A percentile compares a stretch with the other conserved stretches of the same genome.
These are phyloP conservation scores for Pegoplata infirma DNA, from an alignment of 2,888 invertebrate species.

Conservation along the genomic window DNA sequence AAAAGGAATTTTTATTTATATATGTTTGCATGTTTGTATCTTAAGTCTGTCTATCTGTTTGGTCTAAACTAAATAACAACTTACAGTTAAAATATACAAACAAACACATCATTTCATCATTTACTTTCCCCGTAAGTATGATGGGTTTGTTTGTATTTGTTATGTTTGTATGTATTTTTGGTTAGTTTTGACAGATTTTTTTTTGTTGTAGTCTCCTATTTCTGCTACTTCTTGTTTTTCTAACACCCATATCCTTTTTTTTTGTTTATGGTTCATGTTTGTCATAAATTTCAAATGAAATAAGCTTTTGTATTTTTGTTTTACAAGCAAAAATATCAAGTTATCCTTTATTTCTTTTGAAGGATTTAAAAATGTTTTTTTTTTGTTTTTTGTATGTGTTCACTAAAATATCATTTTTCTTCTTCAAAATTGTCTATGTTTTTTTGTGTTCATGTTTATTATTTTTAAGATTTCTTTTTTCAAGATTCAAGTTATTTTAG, in stretches of 20 bases:
- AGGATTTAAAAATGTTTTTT: neutral
- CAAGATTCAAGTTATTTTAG: neutral
- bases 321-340: conserved; percentile 17
- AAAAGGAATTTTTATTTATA: conserved; percentile 36
- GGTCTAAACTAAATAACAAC: neutral
- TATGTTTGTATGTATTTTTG: neutral
- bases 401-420: conserved; percentile 29
- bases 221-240: neutral
- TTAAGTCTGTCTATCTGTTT: too few relatives aligned
- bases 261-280: conserved; percentile 18
- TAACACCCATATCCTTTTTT: conserved; percentile 6
- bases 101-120: conserved; percentile 8
- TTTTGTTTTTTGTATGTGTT: neutral
- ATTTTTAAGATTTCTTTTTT: neutral
- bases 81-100: neutral
- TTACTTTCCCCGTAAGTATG: neutral
- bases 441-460: neutral
- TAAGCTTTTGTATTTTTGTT: conserved; percentile 32
- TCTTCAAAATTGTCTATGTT: conserved; percentile 9
- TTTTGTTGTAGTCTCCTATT: neutral
- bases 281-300: conserved; percentile 51
- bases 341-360: conserved; percentile 18
- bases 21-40: neutral
- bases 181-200: conserved; percentile 26
- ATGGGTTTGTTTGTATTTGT: neutral